Evolutionary conservation across 2,113 vertebrate genomes (phyloP).

Genomic region (Dunckerocampus dactyliophorus): DNA sequence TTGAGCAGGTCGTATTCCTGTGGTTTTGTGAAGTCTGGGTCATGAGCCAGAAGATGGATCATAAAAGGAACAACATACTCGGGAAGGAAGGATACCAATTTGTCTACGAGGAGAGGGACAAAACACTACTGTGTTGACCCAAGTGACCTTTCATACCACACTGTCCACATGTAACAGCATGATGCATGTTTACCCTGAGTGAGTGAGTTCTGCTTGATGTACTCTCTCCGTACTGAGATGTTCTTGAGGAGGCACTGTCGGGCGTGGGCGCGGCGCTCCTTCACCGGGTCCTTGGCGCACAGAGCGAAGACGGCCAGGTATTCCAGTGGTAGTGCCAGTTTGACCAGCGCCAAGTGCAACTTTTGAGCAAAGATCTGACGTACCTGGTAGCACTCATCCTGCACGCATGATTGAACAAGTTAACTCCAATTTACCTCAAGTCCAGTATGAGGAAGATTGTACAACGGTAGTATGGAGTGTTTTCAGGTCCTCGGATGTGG

Average conservation of each 20-base stretch:
- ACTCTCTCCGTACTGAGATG: slow-evolving; percentile 96
- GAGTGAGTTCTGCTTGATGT: slow-evolving; percentile 94
- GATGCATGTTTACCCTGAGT: slow-evolving; percentile 80
- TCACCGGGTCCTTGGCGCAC: slow-evolving; percentile 98
- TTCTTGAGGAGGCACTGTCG: slow-evolving; percentile 98
- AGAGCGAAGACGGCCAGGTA: slow-evolving; percentile 97
- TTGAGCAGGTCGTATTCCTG: slow-evolving; percentile 96
- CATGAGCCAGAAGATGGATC: slow-evolving; percentile 96
- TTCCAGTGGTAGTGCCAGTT: slow-evolving; percentile 91
- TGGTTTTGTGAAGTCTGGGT: slow-evolving; percentile 97
- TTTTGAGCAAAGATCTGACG: slow-evolving; percentile 98
- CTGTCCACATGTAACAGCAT: neutral
- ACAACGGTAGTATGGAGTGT: too few species aligned
- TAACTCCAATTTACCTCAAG: neutral
- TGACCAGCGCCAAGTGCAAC: slow-evolving; percentile 92
- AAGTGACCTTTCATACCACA: neutral
- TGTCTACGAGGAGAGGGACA: slow-evolving; percentile 73
- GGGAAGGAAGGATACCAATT: slow-evolving; percentile 89
- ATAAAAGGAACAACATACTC: slow-evolving; percentile 98
- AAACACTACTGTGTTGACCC: neutral
- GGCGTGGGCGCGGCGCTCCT: slow-evolving; percentile 94
- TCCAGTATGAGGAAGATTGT: too few species aligned
- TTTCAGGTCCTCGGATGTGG: too few species aligned
- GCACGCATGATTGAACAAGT: neutral
- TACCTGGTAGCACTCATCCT: slow-evolving; percentile 99